Evolutionary conservation across 2,113 vertebrate genomes (phyloP).

Genomic region (Psilopogon haemacephalus): DNA sequence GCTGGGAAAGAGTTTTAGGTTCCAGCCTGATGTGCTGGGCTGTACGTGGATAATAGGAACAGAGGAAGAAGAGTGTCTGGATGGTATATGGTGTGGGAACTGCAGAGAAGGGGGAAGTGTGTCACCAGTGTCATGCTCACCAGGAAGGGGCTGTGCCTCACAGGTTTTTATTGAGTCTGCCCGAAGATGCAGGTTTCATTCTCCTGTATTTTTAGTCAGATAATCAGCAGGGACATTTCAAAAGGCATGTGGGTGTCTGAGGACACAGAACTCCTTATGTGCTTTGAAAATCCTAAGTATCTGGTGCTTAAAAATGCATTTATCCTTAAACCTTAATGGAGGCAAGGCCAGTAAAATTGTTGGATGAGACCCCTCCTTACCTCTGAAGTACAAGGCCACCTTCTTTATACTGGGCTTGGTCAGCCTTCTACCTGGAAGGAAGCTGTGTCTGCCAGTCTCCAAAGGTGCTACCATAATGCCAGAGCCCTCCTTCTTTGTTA

Average conservation of each 20-base stretch:
- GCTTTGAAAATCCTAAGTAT: background rate
- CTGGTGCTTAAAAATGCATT: background rate
- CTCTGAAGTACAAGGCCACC: rapidly evolving
- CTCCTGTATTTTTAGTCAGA: background rate
- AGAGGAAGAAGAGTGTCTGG: background rate
- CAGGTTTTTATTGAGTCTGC: background rate
- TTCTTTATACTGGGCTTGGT: background rate
- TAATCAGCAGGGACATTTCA: background rate
- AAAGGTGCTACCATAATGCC: background rate
- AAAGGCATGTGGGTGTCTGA: background rate
- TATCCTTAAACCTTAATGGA: background rate
- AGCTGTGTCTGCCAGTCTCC: background rate
- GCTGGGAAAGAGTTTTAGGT: background rate
- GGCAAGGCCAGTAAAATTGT: background rate
- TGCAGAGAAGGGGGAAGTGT: background rate
- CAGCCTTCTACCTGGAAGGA: background rate
- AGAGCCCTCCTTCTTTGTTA: background rate
- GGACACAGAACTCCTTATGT: background rate
- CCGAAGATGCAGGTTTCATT: background rate
- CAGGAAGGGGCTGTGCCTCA: background rate
- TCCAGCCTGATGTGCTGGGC: background rate
- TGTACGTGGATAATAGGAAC: rapidly evolving
- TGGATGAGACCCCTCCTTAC: background rate
- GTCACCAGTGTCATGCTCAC: background rate
- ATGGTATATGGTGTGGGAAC: no score